Percentiles rank a stretch among this genome's conserved stretches.
These are phyloP conservation scores for Murina feae DNA, from an alignment of 2,113 vertebrate species.

Conservation along the genomic window DNA sequence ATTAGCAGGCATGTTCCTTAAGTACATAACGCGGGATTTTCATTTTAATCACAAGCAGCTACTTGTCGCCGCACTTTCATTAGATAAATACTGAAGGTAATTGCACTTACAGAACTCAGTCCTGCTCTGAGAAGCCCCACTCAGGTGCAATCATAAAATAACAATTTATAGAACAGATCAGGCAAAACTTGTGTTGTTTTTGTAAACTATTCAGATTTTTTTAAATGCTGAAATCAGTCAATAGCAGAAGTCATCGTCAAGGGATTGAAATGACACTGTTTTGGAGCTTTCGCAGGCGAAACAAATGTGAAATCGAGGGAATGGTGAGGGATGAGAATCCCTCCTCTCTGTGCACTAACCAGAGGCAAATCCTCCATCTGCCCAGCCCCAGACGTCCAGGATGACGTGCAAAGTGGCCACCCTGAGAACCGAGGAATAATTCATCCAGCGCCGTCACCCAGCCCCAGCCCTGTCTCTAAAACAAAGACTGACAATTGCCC, in stretches of 20 bases:
- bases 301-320: conserved; percentile 5
- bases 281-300: not conserved
- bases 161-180: not conserved
- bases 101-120: conserved; percentile 61
- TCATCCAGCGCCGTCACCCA: conserved; percentile 71
- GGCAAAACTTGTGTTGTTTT: not conserved
- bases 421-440: conserved; percentile 73
- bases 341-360: conserved; percentile 64
- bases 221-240: not conserved
- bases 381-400: conserved; percentile 77
- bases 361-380: conserved; percentile 63
- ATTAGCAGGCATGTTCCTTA: conserved; percentile 78
- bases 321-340: conserved; percentile 62
- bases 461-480: conserved; percentile 68
- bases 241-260: not conserved
- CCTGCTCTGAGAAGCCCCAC: conserved; percentile 56
- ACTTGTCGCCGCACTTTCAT: conserved; percentile 74
- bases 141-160: conserved; percentile 39
- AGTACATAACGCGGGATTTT: conserved; percentile 76
- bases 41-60: conserved; percentile 80
- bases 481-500: conserved; percentile 74
- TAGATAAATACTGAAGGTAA: conserved; percentile 72
- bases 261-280: not conserved
- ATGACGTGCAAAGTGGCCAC: conserved; percentile 74
- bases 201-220: not conserved